phyloP scores from a whole-genome alignment of 2,888 invertebrate genomes.

The Tuta absoluta region DNA sequence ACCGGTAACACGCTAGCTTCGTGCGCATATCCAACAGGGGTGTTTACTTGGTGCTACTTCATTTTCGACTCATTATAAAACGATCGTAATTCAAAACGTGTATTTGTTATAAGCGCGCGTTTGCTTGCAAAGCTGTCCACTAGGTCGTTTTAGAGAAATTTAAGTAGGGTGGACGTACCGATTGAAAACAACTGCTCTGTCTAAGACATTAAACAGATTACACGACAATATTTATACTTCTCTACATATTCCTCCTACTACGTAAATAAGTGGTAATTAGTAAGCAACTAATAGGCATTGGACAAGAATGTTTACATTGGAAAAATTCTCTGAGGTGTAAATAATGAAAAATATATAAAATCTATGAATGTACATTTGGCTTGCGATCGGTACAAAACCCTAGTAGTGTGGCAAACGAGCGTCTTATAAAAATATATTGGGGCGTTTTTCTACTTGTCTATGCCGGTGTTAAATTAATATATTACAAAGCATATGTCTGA shows the following conservation, averaged over 20 bases:
- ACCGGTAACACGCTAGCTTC: constrained; percentile 63
- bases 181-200: too few species aligned
- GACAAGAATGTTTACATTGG: too few species aligned
- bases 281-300: too few species aligned
- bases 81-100: constrained; percentile 20
- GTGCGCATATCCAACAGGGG: constrained; percentile 46
- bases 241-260: too few species aligned
- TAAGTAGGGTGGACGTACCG: background rate
- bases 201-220: too few species aligned
- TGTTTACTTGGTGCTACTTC: constrained; percentile 73
- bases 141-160: constrained; percentile 2
- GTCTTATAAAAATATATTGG: constrained; percentile 7
- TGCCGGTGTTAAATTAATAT: constrained; percentile 45
- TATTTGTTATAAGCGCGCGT: constrained; percentile 21
- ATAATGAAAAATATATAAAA: too few species aligned
- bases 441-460: constrained; percentile 1
- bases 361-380: too few species aligned
- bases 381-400: too few species aligned
- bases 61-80: constrained; percentile 46
- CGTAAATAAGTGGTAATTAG: too few species aligned
- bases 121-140: constrained; percentile 15
- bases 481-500: constrained; percentile 35
- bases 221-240: too few species aligned
- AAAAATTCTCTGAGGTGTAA: too few species aligned
- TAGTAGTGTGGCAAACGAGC: constrained; percentile 5